Base-by-base conservation (phyloP, 2,888 invertebrate genomes). In the Adineta ricciae region DNA sequence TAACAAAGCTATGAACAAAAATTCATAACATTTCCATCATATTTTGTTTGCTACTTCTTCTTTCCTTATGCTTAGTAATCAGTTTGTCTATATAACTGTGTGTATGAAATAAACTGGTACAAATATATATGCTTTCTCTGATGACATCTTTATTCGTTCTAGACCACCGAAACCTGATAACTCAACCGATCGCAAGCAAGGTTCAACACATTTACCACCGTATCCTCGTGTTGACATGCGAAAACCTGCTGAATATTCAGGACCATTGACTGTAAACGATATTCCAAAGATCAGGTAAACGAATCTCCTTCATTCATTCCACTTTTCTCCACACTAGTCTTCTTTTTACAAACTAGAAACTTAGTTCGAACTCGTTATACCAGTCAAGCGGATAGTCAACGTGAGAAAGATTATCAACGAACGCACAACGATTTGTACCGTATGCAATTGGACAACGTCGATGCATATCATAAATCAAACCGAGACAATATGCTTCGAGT, bases 381-480 rank as follows among this genome's bases (percentile, higher is more conserved):
- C 11, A 7, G 24, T 41, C 24, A 24, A 11, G 41, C 78, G n/a
- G n/a, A 41, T 7, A 4, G 0, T 24, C 88, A 89, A 86, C 87
- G 88, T 24, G 87, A 89, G 36, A 87, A 88, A 9, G 90, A 90
- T 73, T 90, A 89, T 87, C 87, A 87, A 8, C 84, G 89, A 73
- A 90, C 90, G 14, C 88, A 88, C 85, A 87, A 89, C 56, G 90
- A 90, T 85, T 89, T 90, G 87, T 89, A 88, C 87, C 86, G 90
- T 82, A 89, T 90, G 89, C 89, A 89, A 78, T 87, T 90, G 83
- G 89, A 90, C 86, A 88, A 88, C 84, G 73, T 90, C 83, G 88
- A 89, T 27, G 88, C 89, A 83, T 87, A 89, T 27, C 89, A 89
- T 86, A 88, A 88, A 0, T 73, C 87, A 1, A 89, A 87, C 85